Evolutionary conservation across 2,797 vertebrate genomes (phyloP).

Genomic region (Alca torda): DNA sequence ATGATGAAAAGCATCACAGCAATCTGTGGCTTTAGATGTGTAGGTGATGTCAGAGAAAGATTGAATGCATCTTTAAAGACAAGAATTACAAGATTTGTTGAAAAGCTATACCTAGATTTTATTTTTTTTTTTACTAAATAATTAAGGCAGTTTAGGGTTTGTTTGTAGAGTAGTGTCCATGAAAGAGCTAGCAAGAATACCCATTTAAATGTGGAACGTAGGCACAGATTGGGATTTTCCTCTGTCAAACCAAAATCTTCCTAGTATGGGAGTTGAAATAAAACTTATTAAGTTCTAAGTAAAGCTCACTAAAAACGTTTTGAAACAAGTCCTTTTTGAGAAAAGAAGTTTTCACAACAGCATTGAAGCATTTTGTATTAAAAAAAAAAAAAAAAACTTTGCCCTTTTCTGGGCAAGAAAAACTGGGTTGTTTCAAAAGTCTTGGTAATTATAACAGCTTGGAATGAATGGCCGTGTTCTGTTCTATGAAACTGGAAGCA

Average conservation of each 20-base stretch:
- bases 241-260: neutral
- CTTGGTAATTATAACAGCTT: neutral
- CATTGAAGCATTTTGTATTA: neutral
- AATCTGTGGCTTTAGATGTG: neutral
- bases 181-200: neutral
- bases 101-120: neutral
- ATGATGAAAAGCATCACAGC: neutral
- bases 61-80: neutral
- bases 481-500: neutral
- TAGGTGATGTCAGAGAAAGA: neutral
- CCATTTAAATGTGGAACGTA: neutral
- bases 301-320: neutral
- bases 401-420: constrained; percentile 28
- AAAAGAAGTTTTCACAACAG: neutral
- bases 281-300: neutral
- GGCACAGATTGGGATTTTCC: neutral
- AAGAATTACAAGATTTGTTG: neutral
- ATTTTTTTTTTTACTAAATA: neutral
- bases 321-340: constrained; percentile 27
- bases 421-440: neutral
- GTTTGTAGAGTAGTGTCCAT: neutral
- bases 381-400: neutral
- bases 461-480: neutral
- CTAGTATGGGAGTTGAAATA: neutral
- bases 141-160: neutral